phyloP scores from a whole-genome alignment of 1,140 invertebrate genomes.

The Acyrthosiphon pisum region DNA sequence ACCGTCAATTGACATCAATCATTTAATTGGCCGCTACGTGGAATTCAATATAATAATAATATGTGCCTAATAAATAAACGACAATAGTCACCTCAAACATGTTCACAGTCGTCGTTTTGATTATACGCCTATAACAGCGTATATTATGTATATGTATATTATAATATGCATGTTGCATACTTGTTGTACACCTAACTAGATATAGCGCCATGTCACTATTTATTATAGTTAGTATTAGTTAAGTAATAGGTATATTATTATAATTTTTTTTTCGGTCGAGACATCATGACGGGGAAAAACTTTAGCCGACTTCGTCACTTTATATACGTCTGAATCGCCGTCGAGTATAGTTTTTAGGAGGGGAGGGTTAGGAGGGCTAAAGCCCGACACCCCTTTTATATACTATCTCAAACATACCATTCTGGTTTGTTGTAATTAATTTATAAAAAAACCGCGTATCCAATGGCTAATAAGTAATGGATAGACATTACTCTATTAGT shows the following conservation, averaged over 20 bases:
- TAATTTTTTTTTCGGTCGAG: too few relatives aligned
- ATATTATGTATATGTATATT: background rate
- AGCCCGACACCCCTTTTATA: background rate
- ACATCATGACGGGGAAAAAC: too few relatives aligned
- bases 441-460: background rate
- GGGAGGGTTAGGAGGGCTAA: too few relatives aligned
- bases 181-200: background rate
- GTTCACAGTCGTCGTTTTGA: constrained; percentile 39
- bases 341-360: background rate
- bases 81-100: constrained; percentile 12
- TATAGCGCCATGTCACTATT: too few relatives aligned
- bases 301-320: too few relatives aligned
- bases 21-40: constrained; percentile 37
- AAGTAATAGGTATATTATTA: too few relatives aligned
- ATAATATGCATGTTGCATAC: background rate
- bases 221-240: background rate
- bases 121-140: background rate
- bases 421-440: background rate
- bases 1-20: constrained; percentile 51
- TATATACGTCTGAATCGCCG: background rate
- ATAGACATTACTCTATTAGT: background rate
- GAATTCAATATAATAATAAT: constrained; percentile 47
- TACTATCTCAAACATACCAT: background rate
- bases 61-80: constrained; percentile 10
- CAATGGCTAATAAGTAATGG: too few relatives aligned